Percentiles rank a stretch among this genome's conserved stretches.
Conservation (phyloP, 2,888 invertebrate genomes). For the Tortricodes alternella region DNA sequence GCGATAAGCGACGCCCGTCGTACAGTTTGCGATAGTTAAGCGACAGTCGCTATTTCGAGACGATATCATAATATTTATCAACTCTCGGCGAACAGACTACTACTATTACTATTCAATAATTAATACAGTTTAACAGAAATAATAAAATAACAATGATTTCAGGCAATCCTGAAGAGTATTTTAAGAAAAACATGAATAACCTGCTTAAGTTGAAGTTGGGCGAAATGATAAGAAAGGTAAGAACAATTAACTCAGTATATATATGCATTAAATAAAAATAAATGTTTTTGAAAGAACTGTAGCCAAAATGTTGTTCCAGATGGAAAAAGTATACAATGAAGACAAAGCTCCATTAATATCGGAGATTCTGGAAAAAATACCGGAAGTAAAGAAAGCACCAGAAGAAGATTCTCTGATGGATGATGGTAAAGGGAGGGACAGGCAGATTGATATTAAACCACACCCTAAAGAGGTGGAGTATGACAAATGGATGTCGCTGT, state of each 20-base stretch:
- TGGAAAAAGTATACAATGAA: background rate
- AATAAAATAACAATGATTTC: too few relatives aligned
- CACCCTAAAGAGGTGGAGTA: constrained; percentile 19
- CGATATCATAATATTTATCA: too few relatives aligned
- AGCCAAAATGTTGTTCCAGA: constrained; percentile 1
- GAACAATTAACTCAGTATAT: too few relatives aligned
- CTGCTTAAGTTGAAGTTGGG: constrained; percentile 39
- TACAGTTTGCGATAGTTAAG: too few relatives aligned
- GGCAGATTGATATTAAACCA: background rate
- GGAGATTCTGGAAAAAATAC: constrained; percentile 5
- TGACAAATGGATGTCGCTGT: constrained; percentile 33
- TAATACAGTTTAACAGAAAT: too few relatives aligned
- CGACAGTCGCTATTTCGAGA: too few relatives aligned
- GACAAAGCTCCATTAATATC: background rate
- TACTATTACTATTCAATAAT: too few relatives aligned
- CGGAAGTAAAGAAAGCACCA: constrained; percentile 5
- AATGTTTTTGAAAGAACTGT: too few relatives aligned
- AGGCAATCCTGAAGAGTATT: constrained; percentile 43
- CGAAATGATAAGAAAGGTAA: constrained; percentile 49
- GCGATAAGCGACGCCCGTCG: too few relatives aligned
- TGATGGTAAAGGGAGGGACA: background rate
- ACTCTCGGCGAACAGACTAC: too few relatives aligned
- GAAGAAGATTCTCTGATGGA: background rate
- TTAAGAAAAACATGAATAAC: constrained; percentile 42
- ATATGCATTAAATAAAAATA: too few relatives aligned